Percentiles rank a stretch among this genome's conserved stretches.
phyloP scores from a whole-genome alignment of 2,797 vertebrate species.

The Scolopax bukidnonensis region DNA sequence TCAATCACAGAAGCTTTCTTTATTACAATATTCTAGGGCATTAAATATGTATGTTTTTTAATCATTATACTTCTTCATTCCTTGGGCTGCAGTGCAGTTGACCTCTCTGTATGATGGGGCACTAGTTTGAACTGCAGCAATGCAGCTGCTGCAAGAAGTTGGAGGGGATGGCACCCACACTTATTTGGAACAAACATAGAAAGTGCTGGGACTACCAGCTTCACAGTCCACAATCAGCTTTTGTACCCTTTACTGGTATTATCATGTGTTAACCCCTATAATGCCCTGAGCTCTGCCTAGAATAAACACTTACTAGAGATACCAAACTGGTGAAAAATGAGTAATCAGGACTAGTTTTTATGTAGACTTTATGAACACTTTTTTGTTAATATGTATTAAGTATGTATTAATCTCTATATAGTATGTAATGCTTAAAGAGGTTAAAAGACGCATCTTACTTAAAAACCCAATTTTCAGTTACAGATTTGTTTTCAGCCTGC shows the following conservation, averaged over 20 bases:
- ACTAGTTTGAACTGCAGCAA: not conserved
- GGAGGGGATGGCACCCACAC: not conserved
- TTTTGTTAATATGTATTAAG: not conserved
- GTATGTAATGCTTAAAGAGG: not conserved
- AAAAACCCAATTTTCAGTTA: not conserved
- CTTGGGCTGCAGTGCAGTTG: not conserved
- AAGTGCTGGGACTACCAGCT: not conserved
- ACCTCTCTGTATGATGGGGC: not conserved
- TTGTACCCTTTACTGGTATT: not conserved
- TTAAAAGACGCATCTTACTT: not conserved
- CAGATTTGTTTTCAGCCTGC: not conserved
- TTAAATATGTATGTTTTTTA: not conserved
- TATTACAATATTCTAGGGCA: not conserved
- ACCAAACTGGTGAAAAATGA: not conserved
- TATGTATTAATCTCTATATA: not conserved
- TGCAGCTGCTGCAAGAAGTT: not conserved
- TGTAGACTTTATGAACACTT: not conserved
- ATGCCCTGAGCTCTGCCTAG: not conserved
- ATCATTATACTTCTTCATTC: not conserved
- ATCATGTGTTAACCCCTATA: fast-evolving
- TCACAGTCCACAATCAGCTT: not conserved
- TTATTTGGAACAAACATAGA: not conserved
- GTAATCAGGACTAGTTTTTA: not conserved
- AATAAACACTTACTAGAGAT: not conserved
- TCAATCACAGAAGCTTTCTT: not conserved